A percentile compares a stretch with the other conserved stretches of the same genome.
Evolutionary conservation across 2,888 invertebrate genomes (phyloP).

Genomic region (Eretmocerus hayati): DNA sequence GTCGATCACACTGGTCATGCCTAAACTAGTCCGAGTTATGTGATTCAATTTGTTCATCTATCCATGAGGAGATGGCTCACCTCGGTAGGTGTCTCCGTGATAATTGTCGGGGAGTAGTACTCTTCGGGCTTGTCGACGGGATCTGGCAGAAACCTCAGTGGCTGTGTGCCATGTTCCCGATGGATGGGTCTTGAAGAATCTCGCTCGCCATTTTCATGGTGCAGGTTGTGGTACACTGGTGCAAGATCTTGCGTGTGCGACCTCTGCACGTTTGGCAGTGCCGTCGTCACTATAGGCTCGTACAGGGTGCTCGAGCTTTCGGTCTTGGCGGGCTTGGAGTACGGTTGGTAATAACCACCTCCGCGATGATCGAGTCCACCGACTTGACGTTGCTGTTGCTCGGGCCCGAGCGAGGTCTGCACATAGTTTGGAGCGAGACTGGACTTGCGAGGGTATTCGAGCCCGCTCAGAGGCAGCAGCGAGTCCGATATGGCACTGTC

Average conservation of each 20-base stretch:
- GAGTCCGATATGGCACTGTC: conserved; percentile 4
- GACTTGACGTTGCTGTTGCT: conserved; percentile 28
- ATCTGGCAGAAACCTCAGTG: conserved; percentile 27
- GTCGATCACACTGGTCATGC: too few species aligned
- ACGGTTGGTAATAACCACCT: conserved; percentile 23
- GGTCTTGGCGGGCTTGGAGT: conserved; percentile 27
- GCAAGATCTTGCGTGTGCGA: conserved; percentile 27
- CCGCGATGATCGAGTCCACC: conserved; percentile 39
- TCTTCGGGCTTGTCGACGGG: conserved; percentile 30
- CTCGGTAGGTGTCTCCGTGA: conserved; percentile 25
- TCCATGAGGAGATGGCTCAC: too few species aligned
- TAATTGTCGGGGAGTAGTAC: conserved; percentile 24
- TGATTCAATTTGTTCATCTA: too few species aligned
- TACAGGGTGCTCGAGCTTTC: conserved; percentile 29
- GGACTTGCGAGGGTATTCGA: conserved; percentile 10
- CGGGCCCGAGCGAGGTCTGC: conserved; percentile 8
- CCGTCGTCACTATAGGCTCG: conserved; percentile 25
- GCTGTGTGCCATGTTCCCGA: conserved; percentile 5
- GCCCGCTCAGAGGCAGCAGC: conserved; percentile 3
- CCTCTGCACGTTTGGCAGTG: conserved; percentile 23
- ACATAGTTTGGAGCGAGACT: conserved; percentile 5
- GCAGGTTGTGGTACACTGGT: conserved; percentile 26
- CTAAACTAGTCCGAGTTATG: too few species aligned
- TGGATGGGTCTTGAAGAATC: conserved; percentile 21
- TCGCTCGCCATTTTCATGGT: conserved; percentile 21